Evolutionary conservation across 2,113 vertebrate species (phyloP).

Genomic region (Phalacrocorax aristotelis): DNA sequence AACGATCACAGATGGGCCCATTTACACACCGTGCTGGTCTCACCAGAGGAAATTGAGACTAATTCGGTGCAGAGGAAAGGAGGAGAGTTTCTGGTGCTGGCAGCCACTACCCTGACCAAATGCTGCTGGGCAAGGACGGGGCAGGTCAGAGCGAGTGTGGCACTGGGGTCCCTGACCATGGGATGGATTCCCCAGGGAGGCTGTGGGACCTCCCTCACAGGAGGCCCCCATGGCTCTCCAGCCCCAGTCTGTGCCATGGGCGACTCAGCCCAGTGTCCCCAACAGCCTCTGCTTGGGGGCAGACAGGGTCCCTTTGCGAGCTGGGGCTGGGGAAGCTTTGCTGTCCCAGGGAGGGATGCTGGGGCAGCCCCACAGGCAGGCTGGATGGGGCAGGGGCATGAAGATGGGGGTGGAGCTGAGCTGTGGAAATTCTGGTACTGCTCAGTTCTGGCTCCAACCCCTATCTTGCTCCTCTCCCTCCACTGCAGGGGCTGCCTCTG

Average conservation of each 20-base stretch:
- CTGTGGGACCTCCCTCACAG: accelerated
- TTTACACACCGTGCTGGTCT: neutral
- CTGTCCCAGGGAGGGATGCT: neutral
- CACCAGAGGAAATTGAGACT: neutral
- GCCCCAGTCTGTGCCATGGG: neutral
- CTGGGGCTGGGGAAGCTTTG: neutral
- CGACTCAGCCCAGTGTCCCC: accelerated
- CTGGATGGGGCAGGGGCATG: neutral
- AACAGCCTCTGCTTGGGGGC: accelerated
- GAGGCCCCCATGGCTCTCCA: neutral
- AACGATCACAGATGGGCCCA: accelerated
- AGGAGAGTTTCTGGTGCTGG: neutral
- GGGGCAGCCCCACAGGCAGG: accelerated
- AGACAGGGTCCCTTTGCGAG: accelerated
- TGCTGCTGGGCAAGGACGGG: accelerated
- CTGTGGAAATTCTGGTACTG: accelerated
- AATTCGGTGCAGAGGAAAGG: neutral
- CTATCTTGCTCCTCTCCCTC: neutral
- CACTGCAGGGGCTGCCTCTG: neutral
- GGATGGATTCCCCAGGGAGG: accelerated
- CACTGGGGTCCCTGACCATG: accelerated
- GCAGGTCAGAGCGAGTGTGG: accelerated
- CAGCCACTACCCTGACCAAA: accelerated
- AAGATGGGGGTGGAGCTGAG: neutral
- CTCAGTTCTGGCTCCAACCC: neutral